Evolutionary conservation across 2,888 invertebrate genomes (phyloP), one percentile per base, ranked within the genome.

Genomic region (Nephrotoma guestfalica): DNA sequence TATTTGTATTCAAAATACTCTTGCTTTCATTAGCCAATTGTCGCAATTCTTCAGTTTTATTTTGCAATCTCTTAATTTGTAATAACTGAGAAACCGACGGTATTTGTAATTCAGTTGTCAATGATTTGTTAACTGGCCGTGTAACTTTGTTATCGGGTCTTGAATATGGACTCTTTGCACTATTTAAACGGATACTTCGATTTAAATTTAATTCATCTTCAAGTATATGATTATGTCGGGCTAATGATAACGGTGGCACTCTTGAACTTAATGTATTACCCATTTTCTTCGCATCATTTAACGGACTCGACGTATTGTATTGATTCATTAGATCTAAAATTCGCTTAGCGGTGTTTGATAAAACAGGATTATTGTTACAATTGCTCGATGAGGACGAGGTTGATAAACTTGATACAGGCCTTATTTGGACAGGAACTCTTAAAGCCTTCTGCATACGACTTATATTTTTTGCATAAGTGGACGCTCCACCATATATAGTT

Each of bases 261-360:
- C 88, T 88, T 9, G 89, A 89, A 57, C 89, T 90, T 87, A 89
- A 90, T 40, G 86, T 83, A 11, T 92, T 89, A 2, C 96, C 96
- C 90, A 97, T 96, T 89, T 95, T 95, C 89, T 94, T 95, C 1
- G 95, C 96, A 90, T 97, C 97, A 84, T 92, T 92, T 86, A 97
- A 91, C 0, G 97, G 96, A 1, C 97, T 96, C 0, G 96, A 95
- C 71, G 5, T 30, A 30, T 71, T 71, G 91, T 96, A 96, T 89
- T 95, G 94, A 90, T 97, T 96, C 87, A 98, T 92, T 5, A 96
- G 93, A 89, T 96, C 95, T 89, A 97, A 92, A 88, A 98, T 95
- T 88, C 95, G 93, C 89, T 95, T 94, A 0, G 97, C 95, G 4
- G 97, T 95, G 88, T 94, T 89, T 0, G 91, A 92, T 86, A 91